Percentiles rank a stretch among this genome's conserved stretches.
Evolutionary conservation across 2,888 invertebrate genomes (phyloP).

Genomic region (Hirtodrosophila confusa): DNA sequence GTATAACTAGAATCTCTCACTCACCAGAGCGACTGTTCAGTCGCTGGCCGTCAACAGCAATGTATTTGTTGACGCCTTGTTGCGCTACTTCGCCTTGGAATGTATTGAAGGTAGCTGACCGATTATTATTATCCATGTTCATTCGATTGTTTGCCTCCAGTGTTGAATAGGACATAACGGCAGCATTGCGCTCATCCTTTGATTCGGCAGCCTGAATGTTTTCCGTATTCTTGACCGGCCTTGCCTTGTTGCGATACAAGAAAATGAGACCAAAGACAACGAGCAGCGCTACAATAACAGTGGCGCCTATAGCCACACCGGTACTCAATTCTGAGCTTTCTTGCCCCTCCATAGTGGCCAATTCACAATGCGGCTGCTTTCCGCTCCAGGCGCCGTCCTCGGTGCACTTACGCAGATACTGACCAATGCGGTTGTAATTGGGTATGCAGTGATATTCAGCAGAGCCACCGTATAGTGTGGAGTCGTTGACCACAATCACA

Average conservation of each 20-base stretch:
- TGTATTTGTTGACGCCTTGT: constrained; percentile 28
- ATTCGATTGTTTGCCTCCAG: constrained; percentile 87
- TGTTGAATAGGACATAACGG: constrained; percentile 95
- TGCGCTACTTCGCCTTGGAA: constrained; percentile 74
- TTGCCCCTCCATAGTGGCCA: constrained; percentile 88
- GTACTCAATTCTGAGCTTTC: constrained; percentile 90
- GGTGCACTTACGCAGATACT: constrained; percentile 92
- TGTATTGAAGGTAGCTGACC: constrained; percentile 84
- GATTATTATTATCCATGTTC: constrained; percentile 80
- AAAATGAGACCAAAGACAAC: constrained; percentile 92
- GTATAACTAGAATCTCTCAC: background rate
- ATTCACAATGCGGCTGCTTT: constrained; percentile 92
- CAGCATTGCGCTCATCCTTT: constrained; percentile 93
- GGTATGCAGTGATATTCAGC: constrained; percentile 96
- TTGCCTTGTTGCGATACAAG: constrained; percentile 91
- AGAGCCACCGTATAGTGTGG: constrained; percentile 92
- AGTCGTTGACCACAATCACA: constrained; percentile 93
- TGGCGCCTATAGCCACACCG: constrained; percentile 93
- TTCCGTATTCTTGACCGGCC: constrained; percentile 94
- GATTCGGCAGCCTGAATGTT: constrained; percentile 94
- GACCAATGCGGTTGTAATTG: constrained; percentile 92
- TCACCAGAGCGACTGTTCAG: constrained; percentile 59
- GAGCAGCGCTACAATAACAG: constrained; percentile 91
- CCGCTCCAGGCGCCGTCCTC: constrained; percentile 95
- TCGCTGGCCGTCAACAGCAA: constrained; percentile 28